phyloP scores from a whole-genome alignment of 2,888 invertebrate species.

The Andrena bicolor region DNA sequence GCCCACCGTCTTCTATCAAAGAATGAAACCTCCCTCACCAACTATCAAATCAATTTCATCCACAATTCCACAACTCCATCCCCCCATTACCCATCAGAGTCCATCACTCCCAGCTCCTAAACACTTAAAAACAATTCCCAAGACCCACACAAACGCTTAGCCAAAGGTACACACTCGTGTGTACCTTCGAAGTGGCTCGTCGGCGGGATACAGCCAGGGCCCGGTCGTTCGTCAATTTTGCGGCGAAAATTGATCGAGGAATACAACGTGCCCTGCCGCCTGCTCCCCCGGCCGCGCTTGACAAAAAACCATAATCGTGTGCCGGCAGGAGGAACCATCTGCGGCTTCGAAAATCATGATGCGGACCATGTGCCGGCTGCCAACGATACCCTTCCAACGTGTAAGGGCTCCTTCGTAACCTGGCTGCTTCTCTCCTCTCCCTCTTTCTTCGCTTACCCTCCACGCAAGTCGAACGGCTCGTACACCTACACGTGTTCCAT shows the following conservation, averaged over 20 bases:
- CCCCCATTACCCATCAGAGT: too few relatives aligned
- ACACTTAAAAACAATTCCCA: constrained; percentile 13
- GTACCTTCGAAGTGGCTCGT: constrained; percentile 21
- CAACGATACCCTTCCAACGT: constrained; percentile 67
- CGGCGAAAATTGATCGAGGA: constrained; percentile 69
- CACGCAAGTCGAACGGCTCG: neutral
- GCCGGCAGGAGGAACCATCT: constrained; percentile 81
- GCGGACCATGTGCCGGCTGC: constrained; percentile 80
- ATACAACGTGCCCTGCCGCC: constrained; percentile 67
- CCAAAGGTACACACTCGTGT: neutral
- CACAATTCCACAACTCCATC: too few relatives aligned
- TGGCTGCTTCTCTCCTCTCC: constrained; percentile 29
- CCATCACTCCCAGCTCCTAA: neutral
- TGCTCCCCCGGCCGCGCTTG: constrained; percentile 61
- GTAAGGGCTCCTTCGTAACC: constrained; percentile 57
- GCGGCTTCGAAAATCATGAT: constrained; percentile 81
- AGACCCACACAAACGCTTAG: neutral
- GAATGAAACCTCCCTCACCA: too few relatives aligned
- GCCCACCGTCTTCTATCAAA: too few relatives aligned
- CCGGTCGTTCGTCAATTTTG: constrained; percentile 62
- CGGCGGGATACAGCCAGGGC: neutral
- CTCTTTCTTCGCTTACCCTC: constrained; percentile 3
- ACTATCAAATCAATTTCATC: too few relatives aligned
- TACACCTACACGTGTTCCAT: neutral
- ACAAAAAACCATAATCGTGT: constrained; percentile 81